phyloP scores from a whole-genome alignment of 2,888 invertebrate species.

The Catocala sponsa region DNA sequence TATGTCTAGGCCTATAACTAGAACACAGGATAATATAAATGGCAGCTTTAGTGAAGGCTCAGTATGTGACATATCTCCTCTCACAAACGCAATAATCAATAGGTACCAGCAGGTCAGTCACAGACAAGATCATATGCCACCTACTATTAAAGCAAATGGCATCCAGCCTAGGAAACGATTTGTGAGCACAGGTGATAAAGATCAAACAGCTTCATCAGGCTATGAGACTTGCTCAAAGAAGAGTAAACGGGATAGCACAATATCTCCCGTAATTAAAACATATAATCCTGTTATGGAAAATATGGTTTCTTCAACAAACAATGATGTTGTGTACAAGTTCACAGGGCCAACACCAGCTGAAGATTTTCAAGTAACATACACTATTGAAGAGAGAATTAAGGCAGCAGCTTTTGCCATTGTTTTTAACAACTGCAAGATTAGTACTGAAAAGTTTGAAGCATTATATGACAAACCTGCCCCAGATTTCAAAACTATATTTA shows the following conservation, averaged over 20 bases:
- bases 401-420: conserved; percentile 81
- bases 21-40: conserved; percentile 61
- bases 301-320: conserved; percentile 80
- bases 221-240: conserved; percentile 76
- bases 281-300: conserved; percentile 82
- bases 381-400: conserved; percentile 76
- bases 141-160: conserved; percentile 61
- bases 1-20: conserved; percentile 57
- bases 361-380: conserved; percentile 75
- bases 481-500: conserved; percentile 83
- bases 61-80: conserved; percentile 70
- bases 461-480: conserved; percentile 81
- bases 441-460: conserved; percentile 76
- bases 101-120: conserved; percentile 66
- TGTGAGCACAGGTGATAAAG: conserved; percentile 71
- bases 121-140: conserved; percentile 60
- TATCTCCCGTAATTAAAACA: conserved; percentile 58
- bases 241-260: conserved; percentile 60
- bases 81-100: conserved; percentile 65
- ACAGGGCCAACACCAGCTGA: conserved; percentile 70
- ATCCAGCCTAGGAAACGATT: conserved; percentile 67
- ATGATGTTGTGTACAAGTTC: conserved; percentile 75
- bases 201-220: conserved; percentile 71
- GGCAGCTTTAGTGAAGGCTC: conserved; percentile 82
- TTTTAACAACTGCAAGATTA: conserved; percentile 81